Evolutionary conservation across 2,888 invertebrate genomes (phyloP), one percentile per base, ranked within the genome.

Genomic region (Clivina fossor): DNA sequence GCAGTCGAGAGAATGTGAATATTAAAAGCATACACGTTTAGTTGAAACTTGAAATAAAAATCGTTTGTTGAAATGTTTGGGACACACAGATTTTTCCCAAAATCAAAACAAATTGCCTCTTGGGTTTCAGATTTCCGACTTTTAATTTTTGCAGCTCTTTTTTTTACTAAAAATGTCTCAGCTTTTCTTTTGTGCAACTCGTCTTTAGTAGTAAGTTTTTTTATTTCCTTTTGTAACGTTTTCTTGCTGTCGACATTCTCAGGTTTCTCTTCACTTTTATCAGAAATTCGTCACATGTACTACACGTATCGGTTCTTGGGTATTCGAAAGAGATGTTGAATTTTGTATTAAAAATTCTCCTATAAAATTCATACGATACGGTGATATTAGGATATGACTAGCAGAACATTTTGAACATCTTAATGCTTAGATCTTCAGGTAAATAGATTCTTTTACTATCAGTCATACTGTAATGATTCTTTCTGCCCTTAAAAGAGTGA

Each of bases 401-500:
- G 32, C 40, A 15, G 43, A 60, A 62, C 59, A 63, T 56, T 30
- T 49, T 22, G 41, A 50, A 58, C 59, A 62, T 63, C 56, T 64
- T 60, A 38, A 60, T 54, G 50, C 53, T 60, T 40, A 57, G 40
- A 15, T 57, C 58, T 44, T 63, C 58, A 37, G 60, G 58, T 56
- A 63, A 43, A 58, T 64, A 63, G 28, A 50, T 58, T 58, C 61
- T 61, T 50, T 58, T 57, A 37, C 58, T 58, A 48, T 64, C 60
- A 47, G 62, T 56, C 44, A 60, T 40, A 50, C 51, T 58, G 51
- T 58, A 62, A 53, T 60, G 63, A 56, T 61, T 62, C 54, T 58
- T 57, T 58, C 62, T 56, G 51, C 62, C 60, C 56, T 59, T 62
- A 59, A 63, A 63, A 47, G 62, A 61, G 37, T 55, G 60, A 32